These are phyloP conservation scores for Hemicordylus capensis DNA, from an alignment of 2,113 vertebrate species.

Conservation along the genomic window DNA sequence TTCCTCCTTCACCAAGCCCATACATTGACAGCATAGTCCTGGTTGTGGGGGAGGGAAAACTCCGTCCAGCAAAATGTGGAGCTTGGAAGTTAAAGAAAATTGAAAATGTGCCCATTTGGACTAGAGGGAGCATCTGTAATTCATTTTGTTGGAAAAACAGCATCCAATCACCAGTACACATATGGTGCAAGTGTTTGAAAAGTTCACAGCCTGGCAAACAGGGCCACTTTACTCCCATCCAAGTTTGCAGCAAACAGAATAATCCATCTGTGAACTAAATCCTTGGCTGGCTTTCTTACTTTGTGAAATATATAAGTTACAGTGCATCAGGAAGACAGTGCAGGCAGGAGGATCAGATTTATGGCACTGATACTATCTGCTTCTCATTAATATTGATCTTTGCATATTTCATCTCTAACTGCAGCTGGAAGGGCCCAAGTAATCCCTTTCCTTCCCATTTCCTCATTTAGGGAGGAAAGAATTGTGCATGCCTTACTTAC, in stretches of 20 bases:
- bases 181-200: slow-evolving; percentile 39
- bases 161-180: slow-evolving; percentile 13
- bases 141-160: slow-evolving; percentile 32
- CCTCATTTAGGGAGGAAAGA: slow-evolving; percentile 33
- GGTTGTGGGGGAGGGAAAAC: neutral
- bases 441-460: slow-evolving; percentile 6
- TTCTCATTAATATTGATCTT: slow-evolving; percentile 57
- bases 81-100: slow-evolving; percentile 46
- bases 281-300: slow-evolving; percentile 1
- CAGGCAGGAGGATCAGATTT: neutral
- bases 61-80: neutral
- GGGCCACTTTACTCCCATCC: accelerated
- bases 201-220: slow-evolving; percentile 47
- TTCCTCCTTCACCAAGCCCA: neutral
- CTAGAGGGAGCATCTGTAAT: slow-evolving; percentile 47
- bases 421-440: neutral
- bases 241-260: slow-evolving; percentile 29
- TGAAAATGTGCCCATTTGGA: slow-evolving; percentile 32
- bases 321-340: slow-evolving; percentile 14
- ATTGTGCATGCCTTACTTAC: neutral
- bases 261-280: slow-evolving; percentile 48
- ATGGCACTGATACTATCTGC: slow-evolving; percentile 38
- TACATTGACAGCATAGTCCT: slow-evolving; percentile 34
- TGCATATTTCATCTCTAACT: slow-evolving; percentile 42
- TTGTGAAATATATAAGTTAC: slow-evolving; percentile 20